These are phyloP conservation scores for Caenorhabditis sulstoni DNA, from an alignment of 2,888 invertebrate species.

Conservation along the genomic window DNA sequence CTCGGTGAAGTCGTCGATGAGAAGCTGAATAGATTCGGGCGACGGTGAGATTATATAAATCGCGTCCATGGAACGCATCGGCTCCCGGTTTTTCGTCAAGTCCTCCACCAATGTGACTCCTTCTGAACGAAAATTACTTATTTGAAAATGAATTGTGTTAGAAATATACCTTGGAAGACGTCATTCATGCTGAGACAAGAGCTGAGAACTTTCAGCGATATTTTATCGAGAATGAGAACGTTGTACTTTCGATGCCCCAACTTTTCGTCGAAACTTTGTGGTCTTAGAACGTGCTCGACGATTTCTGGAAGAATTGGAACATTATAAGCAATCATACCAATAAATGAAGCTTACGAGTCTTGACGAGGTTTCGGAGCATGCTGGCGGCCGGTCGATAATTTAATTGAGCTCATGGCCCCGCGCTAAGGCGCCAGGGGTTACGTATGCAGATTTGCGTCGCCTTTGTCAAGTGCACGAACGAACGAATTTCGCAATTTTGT, in stretches of 20 bases:
- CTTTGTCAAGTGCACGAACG: too few relatives aligned
- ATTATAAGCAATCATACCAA: too few relatives aligned
- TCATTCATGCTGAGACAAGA: constrained; percentile 36
- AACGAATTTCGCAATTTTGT: too few relatives aligned
- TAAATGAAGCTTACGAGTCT: background rate
- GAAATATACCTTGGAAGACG: constrained; percentile 27
- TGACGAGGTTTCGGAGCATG: background rate
- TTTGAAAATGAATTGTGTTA: background rate
- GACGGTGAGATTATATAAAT: constrained; percentile 37
- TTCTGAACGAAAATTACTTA: constrained; percentile 14
- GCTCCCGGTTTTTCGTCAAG: constrained; percentile 27
- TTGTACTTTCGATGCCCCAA: constrained; percentile 28
- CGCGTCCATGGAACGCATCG: constrained; percentile 41
- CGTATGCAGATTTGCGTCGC: background rate
- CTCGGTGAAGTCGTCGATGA: constrained; percentile 34
- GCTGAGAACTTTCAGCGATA: constrained; percentile 21
- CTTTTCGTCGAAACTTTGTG: constrained; percentile 3
- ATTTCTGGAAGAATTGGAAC: constrained; percentile 16
- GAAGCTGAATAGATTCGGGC: constrained; percentile 5
- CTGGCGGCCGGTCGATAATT: background rate
- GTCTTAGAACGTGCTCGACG: constrained; percentile 22
- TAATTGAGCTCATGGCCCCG: background rate
- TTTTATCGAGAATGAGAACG: constrained; percentile 34
- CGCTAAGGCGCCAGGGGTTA: background rate
- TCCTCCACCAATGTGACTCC: constrained; percentile 48